Percentiles rank a stretch among this genome's conserved stretches.
These are phyloP conservation scores for Fabriciana adippe DNA, from an alignment of 2,888 invertebrate species.

Conservation along the genomic window DNA sequence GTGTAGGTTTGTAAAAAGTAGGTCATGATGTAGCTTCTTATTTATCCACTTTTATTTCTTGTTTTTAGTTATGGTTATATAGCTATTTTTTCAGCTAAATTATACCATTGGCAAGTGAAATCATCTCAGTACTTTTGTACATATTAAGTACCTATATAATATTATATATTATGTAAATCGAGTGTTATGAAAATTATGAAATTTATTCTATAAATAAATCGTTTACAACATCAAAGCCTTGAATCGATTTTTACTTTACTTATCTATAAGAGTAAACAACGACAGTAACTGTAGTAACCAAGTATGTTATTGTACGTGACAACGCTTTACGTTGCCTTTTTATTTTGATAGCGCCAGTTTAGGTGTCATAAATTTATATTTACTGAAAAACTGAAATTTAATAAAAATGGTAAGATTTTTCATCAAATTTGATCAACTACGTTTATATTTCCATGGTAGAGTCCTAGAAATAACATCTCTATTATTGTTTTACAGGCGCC, in stretches of 20 bases:
- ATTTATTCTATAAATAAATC: background rate
- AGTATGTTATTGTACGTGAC: conserved; percentile 18
- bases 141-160: no score
- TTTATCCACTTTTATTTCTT: no score
- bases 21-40: no score
- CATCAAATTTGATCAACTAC: conserved; percentile 28
- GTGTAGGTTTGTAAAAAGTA: no score
- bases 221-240: background rate
- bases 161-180: no score
- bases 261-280: conserved; percentile 18
- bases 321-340: conserved; percentile 16
- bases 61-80: no score
- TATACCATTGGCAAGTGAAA: no score
- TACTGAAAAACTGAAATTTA: background rate
- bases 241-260: conserved; percentile 16
- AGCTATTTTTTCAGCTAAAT: no score
- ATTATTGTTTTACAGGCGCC: conserved; percentile 58
- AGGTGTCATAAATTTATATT: background rate
- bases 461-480: no score
- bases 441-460: no score
- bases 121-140: no score
- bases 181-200: background rate
- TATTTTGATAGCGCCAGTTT: conserved; percentile 22
- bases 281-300: conserved; percentile 26
- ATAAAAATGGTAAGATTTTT: conserved; percentile 24